phyloP scores from a whole-genome alignment of 2,888 invertebrate species.

The Lumbricus terrestris region DNA sequence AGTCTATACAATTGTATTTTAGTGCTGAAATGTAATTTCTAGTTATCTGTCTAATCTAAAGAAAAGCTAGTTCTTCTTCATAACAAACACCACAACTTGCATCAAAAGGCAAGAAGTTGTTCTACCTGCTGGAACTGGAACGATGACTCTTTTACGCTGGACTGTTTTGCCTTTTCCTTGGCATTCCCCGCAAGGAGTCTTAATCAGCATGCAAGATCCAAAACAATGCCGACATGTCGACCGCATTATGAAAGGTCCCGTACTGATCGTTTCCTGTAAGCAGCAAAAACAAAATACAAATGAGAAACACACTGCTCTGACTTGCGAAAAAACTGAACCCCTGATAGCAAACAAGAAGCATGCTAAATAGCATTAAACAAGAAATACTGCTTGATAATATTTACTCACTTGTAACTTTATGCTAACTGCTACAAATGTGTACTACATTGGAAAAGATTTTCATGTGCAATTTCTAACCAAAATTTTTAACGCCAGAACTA shows the following conservation, averaged over 20 bases:
- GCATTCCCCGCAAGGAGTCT: slow-evolving; percentile 86
- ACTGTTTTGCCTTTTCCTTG: slow-evolving; percentile 88
- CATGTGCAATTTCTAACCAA: not conserved
- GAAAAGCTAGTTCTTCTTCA: too few relatives aligned
- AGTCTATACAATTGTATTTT: too few relatives aligned
- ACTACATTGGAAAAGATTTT: not conserved
- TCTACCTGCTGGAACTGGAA: slow-evolving; percentile 85
- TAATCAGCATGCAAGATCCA: slow-evolving; percentile 76
- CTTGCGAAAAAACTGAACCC: not conserved
- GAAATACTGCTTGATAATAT: not conserved
- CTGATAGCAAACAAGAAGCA: not conserved
- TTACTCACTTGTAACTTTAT: not conserved
- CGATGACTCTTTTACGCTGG: slow-evolving; percentile 82
- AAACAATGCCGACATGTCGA: slow-evolving; percentile 80
- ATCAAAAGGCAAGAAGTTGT: not conserved
- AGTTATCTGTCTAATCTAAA: too few relatives aligned
- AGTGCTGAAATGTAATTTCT: too few relatives aligned
- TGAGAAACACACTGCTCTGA: not conserved
- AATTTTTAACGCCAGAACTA: not conserved
- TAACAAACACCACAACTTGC: too few relatives aligned
- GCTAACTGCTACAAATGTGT: not conserved
- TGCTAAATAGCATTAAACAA: not conserved
- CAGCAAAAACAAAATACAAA: slow-evolving; percentile 23
- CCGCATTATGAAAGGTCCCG: slow-evolving; percentile 92
- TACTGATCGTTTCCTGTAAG: slow-evolving; percentile 60